These are phyloP conservation scores for Neodiprion virginianus DNA, from an alignment of 1,140 invertebrate species.

Conservation along the genomic window DNA sequence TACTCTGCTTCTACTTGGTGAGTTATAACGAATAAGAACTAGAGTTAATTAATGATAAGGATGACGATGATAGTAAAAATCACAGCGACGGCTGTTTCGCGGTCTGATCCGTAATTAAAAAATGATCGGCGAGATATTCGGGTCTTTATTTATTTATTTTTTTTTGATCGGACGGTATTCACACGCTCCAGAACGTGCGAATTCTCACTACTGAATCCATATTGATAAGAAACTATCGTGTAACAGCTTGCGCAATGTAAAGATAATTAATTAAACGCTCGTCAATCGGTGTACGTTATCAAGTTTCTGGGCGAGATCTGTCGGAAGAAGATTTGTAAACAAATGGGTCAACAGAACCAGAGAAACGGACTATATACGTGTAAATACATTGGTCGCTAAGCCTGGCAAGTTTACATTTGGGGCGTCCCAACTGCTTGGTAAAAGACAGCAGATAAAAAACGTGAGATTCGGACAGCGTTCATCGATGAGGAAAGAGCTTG, in stretches of 20 bases:
- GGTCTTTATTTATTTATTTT: not conserved
- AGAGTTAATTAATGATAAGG: not conserved
- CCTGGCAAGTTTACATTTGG: not conserved
- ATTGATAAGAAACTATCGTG: no score
- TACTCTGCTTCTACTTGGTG: constrained; percentile 76
- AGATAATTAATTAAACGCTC: no score
- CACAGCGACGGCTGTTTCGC: no score
- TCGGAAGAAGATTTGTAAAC: no score
- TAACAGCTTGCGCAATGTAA: no score
- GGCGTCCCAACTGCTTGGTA: not conserved
- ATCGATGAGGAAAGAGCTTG: not conserved
- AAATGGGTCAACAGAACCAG: no score
- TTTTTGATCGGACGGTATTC: not conserved
- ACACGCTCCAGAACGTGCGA: not conserved
- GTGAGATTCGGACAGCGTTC: not conserved
- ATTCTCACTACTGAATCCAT: not conserved
- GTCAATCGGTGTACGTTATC: no score
- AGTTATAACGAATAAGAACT: constrained; percentile 42
- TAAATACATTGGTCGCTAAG: no score
- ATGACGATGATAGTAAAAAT: no score
- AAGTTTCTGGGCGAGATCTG: no score
- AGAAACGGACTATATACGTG: no score
- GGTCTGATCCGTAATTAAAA: no score
- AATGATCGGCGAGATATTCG: not conserved
- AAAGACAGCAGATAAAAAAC: not conserved